phyloP scores from a whole-genome alignment of 2,113 vertebrate genomes.

The Paralichthys olivaceus region DNA sequence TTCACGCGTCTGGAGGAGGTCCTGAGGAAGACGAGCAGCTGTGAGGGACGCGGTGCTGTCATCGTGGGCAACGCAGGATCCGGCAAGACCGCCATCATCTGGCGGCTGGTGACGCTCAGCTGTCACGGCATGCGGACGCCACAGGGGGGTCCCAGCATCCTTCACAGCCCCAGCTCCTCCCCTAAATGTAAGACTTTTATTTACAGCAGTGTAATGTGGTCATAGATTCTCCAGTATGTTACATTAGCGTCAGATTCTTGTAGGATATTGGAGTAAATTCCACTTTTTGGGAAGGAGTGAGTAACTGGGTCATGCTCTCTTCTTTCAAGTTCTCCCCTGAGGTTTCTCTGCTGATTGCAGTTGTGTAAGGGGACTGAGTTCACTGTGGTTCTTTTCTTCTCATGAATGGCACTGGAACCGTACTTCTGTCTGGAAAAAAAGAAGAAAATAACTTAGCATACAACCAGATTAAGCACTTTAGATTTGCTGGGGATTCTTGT shows the following conservation, averaged over 20 bases:
- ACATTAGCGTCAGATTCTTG: slow-evolving; percentile 18
- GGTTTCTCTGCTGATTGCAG: slow-evolving; percentile 70
- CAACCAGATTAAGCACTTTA: neutral
- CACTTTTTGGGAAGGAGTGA: slow-evolving; percentile 40
- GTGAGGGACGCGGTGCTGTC: slow-evolving; percentile 87
- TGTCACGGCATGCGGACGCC: slow-evolving; percentile 93
- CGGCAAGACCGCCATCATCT: slow-evolving; percentile 95
- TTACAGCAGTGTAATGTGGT: neutral
- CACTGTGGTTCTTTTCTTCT: slow-evolving; percentile 32
- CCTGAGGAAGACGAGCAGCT: slow-evolving; percentile 81
- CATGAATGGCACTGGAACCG: slow-evolving; percentile 30
- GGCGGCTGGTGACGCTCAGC: slow-evolving; percentile 94
- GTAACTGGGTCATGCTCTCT: slow-evolving; percentile 66
- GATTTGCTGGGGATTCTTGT: neutral
- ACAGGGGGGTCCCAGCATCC: slow-evolving; percentile 85
- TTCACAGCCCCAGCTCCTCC: slow-evolving; percentile 87
- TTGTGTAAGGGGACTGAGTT: slow-evolving; percentile 55
- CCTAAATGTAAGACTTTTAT: slow-evolving; percentile 85
- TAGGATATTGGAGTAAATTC: slow-evolving; percentile 23
- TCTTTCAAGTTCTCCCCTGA: slow-evolving; percentile 69
- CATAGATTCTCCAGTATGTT: neutral
- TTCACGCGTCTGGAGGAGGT: slow-evolving; percentile 91
- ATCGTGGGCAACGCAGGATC: slow-evolving; percentile 94
- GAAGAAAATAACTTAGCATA: neutral
- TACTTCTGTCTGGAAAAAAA: slow-evolving; percentile 19